Percentiles rank a stretch among this genome's conserved stretches.
phyloP scores from a whole-genome alignment of 2,113 vertebrate genomes.

The Malurus cyaneus region DNA sequence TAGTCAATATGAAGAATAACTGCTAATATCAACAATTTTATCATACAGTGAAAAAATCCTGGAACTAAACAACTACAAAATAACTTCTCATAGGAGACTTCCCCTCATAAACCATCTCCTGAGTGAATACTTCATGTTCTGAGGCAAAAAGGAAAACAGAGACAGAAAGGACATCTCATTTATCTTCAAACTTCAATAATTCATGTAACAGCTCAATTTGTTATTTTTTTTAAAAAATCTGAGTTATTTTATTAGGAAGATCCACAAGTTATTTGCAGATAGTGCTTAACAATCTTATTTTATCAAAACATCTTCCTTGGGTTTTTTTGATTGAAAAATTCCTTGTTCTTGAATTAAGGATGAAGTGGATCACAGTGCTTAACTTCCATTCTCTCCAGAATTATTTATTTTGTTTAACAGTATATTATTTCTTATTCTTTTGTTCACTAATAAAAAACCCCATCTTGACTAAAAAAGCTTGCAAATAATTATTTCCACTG shows the following conservation, averaged over 20 bases:
- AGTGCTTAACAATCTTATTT: not conserved
- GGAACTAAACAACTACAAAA: not conserved
- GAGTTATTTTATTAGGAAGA: not conserved
- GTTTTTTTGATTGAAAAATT: not conserved
- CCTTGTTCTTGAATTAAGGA: not conserved
- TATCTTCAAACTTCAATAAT: not conserved
- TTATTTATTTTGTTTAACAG: not conserved
- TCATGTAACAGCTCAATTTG: not conserved
- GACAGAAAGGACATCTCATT: not conserved
- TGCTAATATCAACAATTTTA: conserved; percentile 7
- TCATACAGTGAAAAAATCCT: not conserved
- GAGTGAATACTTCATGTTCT: not conserved
- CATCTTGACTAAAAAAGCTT: not conserved
- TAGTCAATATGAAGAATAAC: not conserved
- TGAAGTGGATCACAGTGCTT: not conserved
- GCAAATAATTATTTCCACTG: not conserved
- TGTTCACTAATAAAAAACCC: not conserved
- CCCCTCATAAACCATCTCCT: not conserved
- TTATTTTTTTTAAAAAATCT: not conserved
- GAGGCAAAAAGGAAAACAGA: not conserved
- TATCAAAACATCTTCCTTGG: not conserved
- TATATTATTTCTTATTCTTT: not conserved
- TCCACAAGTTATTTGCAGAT: not conserved
- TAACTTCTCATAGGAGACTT: not conserved
- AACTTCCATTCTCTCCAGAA: not conserved